Conservation (phyloP, 2,113 vertebrate species). For the Copsychus sechellarum region DNA sequence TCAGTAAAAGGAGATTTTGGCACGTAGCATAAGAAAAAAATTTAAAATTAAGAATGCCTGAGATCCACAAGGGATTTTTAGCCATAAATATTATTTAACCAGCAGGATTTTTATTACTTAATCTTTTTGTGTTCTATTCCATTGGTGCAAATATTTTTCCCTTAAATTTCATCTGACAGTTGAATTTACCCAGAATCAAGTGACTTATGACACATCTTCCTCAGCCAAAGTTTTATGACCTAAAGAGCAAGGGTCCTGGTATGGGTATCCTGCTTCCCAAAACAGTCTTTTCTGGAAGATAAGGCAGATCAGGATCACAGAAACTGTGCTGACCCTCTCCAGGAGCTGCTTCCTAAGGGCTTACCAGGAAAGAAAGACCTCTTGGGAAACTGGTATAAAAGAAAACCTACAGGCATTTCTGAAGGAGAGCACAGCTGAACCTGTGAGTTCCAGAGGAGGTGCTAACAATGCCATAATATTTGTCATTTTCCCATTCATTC, state of each 20-base stretch:
- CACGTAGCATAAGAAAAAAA: not conserved
- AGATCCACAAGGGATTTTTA: not conserved
- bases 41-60: not conserved
- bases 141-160: not conserved
- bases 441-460: not conserved
- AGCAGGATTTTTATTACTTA: not conserved
- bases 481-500: not conserved
- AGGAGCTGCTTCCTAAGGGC: not conserved
- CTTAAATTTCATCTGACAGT: not conserved
- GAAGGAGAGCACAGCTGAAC: not conserved
- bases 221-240: not conserved
- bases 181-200: not conserved
- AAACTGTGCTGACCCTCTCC: not conserved
- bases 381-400: not conserved
- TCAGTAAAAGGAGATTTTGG: not conserved
- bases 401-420: not conserved
- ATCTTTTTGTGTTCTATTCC: not conserved
- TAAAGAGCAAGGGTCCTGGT: not conserved
- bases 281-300: not conserved
- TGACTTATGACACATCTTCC: not conserved
- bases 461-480: not conserved
- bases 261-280: not conserved
- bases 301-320: not conserved
- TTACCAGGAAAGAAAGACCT: not conserved
- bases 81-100: not conserved